Base-by-base conservation (phyloP, 2,888 invertebrate species). In the Deladenus siricidicola region DNA sequence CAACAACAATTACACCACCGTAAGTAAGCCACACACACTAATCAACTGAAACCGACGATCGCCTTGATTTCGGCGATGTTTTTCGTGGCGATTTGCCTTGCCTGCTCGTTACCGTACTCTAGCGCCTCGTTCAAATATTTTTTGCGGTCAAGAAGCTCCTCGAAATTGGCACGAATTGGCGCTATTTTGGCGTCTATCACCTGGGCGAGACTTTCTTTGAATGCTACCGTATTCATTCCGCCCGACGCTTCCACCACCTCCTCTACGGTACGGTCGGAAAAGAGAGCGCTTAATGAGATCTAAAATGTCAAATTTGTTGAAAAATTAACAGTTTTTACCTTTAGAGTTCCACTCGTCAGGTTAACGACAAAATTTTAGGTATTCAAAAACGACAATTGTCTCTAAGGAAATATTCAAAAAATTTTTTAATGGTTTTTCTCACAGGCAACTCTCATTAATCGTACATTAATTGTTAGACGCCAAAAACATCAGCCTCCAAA, bases 211-310 rank as follows among this genome's bases (percentile, higher is more conserved):
- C 39, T 55, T 14, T 39, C 43, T 42, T 65, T 65, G 39, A 65
- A 67, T 4, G 29, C 43, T 14, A 70, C 21, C 3, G 69, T 65
- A 42, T 66, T 58, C 39, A 66, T 17, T 14, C 30, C 58, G 2
- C n/a, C 23, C 28, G 47, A 63, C 24, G 56, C 49, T 10, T 49
- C 19, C 1, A 57, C 57, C 34, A 70, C 49, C 14, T 44, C 23
- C 19, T 70, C 57, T 8, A 53, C 47, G 21, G 19, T 10, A n/a
- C 62, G 19, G 3, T 28, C 51, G 1, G 66, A 24, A 30, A 66
- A 63, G 14, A 43, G 51, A 24, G 68, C 30, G 44, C 49, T 43
- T 21, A 66, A 42, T 8, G 48, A 26, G 14, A 66, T 10, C 66
- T 66, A 49, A 64, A 29, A 17, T 60, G 21, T 2, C n/a, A n/a